Conservation (phyloP, 2,113 vertebrate species). For the Ivindomyrus marchei region DNA sequence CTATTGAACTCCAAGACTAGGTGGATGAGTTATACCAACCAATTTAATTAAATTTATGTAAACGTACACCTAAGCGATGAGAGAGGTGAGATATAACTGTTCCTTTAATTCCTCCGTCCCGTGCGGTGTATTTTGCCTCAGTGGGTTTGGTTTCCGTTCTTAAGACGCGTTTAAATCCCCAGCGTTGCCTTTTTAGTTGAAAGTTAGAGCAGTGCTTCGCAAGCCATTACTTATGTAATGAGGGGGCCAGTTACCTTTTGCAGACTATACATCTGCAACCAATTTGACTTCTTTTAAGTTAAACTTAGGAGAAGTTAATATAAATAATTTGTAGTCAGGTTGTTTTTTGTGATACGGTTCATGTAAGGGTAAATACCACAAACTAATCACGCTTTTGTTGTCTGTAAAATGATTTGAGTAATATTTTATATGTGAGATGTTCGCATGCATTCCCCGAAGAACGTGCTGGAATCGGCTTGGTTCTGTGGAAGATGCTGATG, state of each 20-base stretch:
- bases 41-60: neutral
- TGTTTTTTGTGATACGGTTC: neutral
- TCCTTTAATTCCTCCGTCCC: neutral
- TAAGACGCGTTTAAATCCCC: neutral
- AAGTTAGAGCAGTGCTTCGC: neutral
- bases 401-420: neutral
- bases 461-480: neutral
- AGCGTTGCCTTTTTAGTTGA: neutral
- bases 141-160: neutral
- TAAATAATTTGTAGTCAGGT: constrained; percentile 8
- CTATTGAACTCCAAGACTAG: neutral
- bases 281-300: constrained; percentile 51
- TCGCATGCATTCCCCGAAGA: neutral
- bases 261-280: constrained; percentile 63
- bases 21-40: neutral
- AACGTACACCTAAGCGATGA: neutral
- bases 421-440: neutral
- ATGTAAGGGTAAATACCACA: neutral
- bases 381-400: neutral
- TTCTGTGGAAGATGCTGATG: neutral
- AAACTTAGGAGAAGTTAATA: constrained; percentile 31
- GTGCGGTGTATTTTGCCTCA: neutral
- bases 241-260: neutral
- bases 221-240: neutral
- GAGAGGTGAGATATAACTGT: neutral